Evolutionary conservation across 1,140 invertebrate species (phyloP).

Genomic region (Anastatus disparis): DNA sequence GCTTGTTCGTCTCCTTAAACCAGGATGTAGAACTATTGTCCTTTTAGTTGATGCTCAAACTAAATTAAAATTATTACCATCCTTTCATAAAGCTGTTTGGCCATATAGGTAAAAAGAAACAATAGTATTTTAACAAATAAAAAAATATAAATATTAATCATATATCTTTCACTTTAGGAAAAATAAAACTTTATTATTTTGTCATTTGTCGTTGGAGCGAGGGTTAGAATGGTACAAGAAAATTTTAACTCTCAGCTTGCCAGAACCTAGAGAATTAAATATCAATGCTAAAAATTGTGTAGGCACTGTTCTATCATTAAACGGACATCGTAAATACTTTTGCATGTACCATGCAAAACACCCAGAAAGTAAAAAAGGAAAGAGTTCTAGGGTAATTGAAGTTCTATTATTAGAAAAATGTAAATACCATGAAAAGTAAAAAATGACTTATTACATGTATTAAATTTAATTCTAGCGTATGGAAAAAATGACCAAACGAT

Average conservation of each 20-base stretch:
- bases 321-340: constrained; percentile 96
- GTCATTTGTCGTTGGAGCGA: constrained; percentile 90
- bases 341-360: constrained; percentile 98
- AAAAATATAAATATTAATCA: not conserved
- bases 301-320: constrained; percentile 95
- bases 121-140: not conserved
- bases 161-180: constrained; percentile 68
- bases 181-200: constrained; percentile 93
- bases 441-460: not conserved
- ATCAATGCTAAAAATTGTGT: constrained; percentile 98
- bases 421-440: no score
- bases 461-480: constrained; percentile 67
- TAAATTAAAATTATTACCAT: constrained; percentile 85
- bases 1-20: constrained; percentile 90
- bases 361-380: constrained; percentile 69
- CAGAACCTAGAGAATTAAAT: constrained; percentile 82
- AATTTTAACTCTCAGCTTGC: constrained; percentile 84
- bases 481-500: constrained; percentile 73
- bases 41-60: constrained; percentile 90
- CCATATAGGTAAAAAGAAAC: constrained; percentile 84
- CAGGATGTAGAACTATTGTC: constrained; percentile 93
- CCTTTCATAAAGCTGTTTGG: constrained; percentile 93
- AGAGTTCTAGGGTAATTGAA: constrained; percentile 70
- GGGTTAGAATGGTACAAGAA: constrained; percentile 93
- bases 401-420: not conserved